Conservation (phyloP, 2,797 vertebrate genomes). For the Glossophaga mutica region DNA sequence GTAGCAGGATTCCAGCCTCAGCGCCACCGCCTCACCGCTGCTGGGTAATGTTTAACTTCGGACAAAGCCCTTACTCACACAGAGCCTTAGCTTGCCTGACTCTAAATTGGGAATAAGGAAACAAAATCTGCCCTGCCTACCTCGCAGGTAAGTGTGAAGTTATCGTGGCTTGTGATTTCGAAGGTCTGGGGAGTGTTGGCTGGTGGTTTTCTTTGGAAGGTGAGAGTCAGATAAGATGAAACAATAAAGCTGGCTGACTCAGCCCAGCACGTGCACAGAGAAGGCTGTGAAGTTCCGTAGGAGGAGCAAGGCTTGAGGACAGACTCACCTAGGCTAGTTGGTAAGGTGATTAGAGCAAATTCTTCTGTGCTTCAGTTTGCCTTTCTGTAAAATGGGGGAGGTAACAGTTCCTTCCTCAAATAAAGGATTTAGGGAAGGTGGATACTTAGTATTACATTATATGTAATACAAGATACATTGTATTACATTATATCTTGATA, state of each 20-base stretch:
- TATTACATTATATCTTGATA: neutral
- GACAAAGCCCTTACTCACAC: neutral
- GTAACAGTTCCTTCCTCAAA: neutral
- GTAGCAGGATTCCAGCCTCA: neutral
- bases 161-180: neutral
- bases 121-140: neutral
- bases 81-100: neutral
- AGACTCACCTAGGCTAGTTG: neutral
- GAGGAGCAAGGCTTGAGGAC: neutral
- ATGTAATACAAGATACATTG: neutral
- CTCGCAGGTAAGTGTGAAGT: neutral
- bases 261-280: neutral
- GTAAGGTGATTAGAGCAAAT: neutral
- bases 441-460: neutral
- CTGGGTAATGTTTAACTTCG: neutral
- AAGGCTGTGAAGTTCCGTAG: neutral
- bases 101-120: neutral
- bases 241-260: neutral
- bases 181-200: neutral
- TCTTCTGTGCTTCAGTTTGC: neutral
- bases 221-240: neutral
- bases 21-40: neutral
- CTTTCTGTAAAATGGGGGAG: neutral
- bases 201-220: neutral
- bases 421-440: neutral